phyloP scores from a whole-genome alignment of 2,888 invertebrate species.

The Acleris literana region DNA sequence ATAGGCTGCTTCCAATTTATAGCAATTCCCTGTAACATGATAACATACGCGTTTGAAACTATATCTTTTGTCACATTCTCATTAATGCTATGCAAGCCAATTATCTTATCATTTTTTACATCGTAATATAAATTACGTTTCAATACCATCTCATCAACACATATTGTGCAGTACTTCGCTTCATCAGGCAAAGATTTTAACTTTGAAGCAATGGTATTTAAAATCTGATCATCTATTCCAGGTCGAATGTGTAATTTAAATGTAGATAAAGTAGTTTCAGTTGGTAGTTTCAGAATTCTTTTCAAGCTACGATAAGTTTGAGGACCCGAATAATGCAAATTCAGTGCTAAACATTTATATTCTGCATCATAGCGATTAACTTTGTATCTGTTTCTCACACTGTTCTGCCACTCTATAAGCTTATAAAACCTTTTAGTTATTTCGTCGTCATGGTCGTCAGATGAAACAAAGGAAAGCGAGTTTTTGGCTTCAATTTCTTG shows the following conservation, averaged over 20 bases:
- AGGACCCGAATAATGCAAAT: no score
- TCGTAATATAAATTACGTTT: slow-evolving; percentile 7
- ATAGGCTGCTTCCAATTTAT: slow-evolving; percentile 2
- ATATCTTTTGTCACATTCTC: background rate
- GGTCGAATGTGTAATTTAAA: background rate
- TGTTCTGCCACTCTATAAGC: no score
- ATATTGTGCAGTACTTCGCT: background rate
- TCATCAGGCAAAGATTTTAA: background rate
- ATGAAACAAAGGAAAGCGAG: no score
- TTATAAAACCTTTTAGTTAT: no score
- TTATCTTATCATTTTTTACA: slow-evolving; percentile 1
- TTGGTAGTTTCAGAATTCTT: no score
- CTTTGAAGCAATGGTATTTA: background rate
- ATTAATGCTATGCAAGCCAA: slow-evolving; percentile 10
- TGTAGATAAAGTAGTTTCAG: no score
- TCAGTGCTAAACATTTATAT: no score
- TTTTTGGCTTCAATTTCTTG: no score
- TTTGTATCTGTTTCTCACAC: no score
- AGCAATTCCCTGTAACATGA: background rate
- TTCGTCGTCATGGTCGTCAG: no score
- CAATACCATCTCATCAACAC: slow-evolving; percentile 1
- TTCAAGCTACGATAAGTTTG: no score
- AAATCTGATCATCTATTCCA: background rate
- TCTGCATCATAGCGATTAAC: no score
- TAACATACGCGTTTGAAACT: background rate